Evolutionary conservation across 2,113 vertebrate species (phyloP), one percentile per base, ranked within the genome.

Genomic region (Meleagris gallopavo): DNA sequence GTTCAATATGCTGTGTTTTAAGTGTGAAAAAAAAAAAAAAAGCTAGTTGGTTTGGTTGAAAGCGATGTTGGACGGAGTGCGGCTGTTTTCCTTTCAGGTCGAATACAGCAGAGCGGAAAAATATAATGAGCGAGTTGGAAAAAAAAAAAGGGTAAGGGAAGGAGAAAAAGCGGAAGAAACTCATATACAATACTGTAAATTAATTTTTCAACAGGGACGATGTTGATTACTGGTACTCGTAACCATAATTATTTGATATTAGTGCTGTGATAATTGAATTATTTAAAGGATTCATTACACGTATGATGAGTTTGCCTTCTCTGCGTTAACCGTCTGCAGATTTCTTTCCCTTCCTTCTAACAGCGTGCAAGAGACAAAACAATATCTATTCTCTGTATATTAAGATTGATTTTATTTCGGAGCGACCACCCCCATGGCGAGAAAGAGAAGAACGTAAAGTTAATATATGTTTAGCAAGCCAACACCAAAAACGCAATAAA

Each of bases 361-460:
- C 93, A 94, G 95, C 92, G 55, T 85, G 94, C 58, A 60, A 54
- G 55, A 89, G 89, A 90, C 94, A 92, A 96, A 97, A 94, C 96
- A 96, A 90, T 96, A 97, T 96, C 93, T 97, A 84, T 95, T 95
- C 90, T 83, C 82, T 43, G 86, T 67, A 97, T 98, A 98, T 98
- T 97, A 97, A 97, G 97, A 98, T 98, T 97, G 97, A 98, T 98
- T 98, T 98, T 97, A 98, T 98, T 97, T 97, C 96, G 91, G 93
- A 96, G 97, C 85, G 87, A 94, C 95, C 80, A 73, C 97, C 97
- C 96, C 96, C 97, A 93, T 89, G 96, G 96, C 94, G 96, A 94
- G 97, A 96, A 90, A 93, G 73, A 78, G 84, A 94, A 95, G 94
- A 95, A 93, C 60, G 94, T 92, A 96, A 97, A 97, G 86, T 97